phyloP scores from a whole-genome alignment of 2,797 vertebrate species.

The Myripristis murdjan region DNA sequence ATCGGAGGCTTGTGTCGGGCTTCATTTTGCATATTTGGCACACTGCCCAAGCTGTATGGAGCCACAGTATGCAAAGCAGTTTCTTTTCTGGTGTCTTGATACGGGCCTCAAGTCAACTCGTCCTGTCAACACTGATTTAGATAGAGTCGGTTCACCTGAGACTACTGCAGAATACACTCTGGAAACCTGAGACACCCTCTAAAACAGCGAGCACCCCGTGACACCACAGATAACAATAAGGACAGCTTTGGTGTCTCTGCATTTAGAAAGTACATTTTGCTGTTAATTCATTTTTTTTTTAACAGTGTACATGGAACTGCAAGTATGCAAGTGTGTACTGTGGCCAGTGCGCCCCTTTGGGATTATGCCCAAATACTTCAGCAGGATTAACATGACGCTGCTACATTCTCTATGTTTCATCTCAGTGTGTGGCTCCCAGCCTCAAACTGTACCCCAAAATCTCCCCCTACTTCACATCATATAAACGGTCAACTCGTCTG shows the following conservation, averaged over 20 bases:
- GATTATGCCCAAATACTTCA: slow-evolving; percentile 32
- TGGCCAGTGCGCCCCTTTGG: slow-evolving; percentile 1
- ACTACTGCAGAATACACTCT: background rate
- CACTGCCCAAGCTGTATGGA: slow-evolving; percentile 21
- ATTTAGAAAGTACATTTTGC: background rate
- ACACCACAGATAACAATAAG: background rate
- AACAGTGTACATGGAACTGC: background rate
- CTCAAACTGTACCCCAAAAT: background rate
- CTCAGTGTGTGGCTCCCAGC: background rate
- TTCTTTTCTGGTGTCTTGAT: slow-evolving; percentile 27
- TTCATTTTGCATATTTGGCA: slow-evolving; percentile 55
- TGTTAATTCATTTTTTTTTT: background rate
- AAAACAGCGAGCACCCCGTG: slow-evolving; percentile 16
- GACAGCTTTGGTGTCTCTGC: background rate
- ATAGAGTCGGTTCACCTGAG: slow-evolving; percentile 9
- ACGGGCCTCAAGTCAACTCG: slow-evolving; percentile 8
- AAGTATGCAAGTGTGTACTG: slow-evolving; percentile 1
- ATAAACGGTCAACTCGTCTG: background rate
- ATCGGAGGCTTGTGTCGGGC: slow-evolving; percentile 53
- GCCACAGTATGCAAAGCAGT: slow-evolving; percentile 6
- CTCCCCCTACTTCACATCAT: background rate
- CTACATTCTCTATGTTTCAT: slow-evolving; percentile 10
- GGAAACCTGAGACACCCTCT: slow-evolving; percentile 26
- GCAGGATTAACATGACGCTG: slow-evolving; percentile 33
- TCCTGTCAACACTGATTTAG: slow-evolving; percentile 21